These are phyloP conservation scores for Sclerurus mexicanus DNA, from an alignment of 2,113 vertebrate species.

Conservation along the genomic window DNA sequence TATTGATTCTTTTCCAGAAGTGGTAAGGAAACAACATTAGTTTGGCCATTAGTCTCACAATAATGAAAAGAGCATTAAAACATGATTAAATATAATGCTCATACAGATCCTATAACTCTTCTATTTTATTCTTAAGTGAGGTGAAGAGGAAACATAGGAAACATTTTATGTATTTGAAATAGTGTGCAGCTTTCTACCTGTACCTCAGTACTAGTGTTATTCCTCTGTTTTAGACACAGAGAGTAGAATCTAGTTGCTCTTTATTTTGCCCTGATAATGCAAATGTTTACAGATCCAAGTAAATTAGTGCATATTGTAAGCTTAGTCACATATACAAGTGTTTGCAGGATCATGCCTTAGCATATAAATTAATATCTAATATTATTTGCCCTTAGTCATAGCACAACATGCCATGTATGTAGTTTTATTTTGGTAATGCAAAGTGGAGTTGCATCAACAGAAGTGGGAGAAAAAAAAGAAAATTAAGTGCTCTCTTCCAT, in stretches of 20 bases:
- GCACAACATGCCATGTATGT: background rate
- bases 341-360: background rate
- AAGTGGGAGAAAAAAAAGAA: background rate
- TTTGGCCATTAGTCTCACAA: background rate
- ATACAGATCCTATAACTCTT: background rate
- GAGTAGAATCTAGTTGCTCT: background rate
- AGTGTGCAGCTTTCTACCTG: background rate
- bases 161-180: background rate
- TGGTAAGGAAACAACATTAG: background rate
- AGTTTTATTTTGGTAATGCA: background rate
- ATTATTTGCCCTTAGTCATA: background rate
- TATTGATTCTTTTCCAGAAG: background rate
- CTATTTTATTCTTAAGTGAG: background rate
- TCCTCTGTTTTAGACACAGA: background rate
- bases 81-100: background rate
- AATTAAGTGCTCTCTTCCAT: background rate
- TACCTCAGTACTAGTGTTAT: background rate
- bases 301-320: background rate
- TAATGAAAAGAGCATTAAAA: background rate
- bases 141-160: background rate
- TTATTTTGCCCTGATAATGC: background rate
- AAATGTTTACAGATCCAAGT: background rate
- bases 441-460: background rate
- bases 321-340: background rate
- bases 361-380: conserved; percentile 1